phyloP scores from a whole-genome alignment of 2,888 invertebrate genomes.

The Cerceris rybyensis region DNA sequence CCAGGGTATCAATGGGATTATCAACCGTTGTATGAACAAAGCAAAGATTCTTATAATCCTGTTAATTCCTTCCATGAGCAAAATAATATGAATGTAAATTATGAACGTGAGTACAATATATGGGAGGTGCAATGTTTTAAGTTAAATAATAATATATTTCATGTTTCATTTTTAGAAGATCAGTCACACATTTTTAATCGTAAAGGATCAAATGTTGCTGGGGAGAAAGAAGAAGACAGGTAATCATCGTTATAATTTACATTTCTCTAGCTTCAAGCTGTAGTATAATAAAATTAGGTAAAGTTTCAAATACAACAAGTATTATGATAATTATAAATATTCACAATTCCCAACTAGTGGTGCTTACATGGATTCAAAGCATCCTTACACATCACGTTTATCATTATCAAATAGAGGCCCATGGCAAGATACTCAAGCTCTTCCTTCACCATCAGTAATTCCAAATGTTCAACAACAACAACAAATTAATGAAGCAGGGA shows the following conservation, averaged over 20 bases:
- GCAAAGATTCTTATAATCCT: conserved; percentile 68
- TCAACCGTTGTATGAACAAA: conserved; percentile 73
- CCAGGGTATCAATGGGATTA: conserved; percentile 76
- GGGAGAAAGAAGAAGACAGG: conserved; percentile 67
- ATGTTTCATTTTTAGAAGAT: conserved; percentile 61
- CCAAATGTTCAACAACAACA: conserved; percentile 60
- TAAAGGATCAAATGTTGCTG: conserved; percentile 72
- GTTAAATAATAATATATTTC: background rate
- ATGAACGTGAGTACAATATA: conserved; percentile 71
- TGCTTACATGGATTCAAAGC: conserved; percentile 47
- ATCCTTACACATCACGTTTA: conserved; percentile 66
- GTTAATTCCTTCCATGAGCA: conserved; percentile 66
- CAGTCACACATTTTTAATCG: conserved; percentile 76
- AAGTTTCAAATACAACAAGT: background rate
- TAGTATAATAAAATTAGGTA: background rate
- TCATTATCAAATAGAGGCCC: conserved; percentile 65
- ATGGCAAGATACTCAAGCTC: conserved; percentile 72
- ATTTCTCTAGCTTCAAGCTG: background rate
- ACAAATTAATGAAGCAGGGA: conserved; percentile 47
- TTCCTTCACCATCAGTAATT: conserved; percentile 59
- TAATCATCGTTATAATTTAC: conserved; percentile 32
- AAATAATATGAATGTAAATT: conserved; percentile 63
- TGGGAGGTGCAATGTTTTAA: background rate
- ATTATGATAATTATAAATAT: conserved; percentile 4
- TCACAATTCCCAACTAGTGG: conserved; percentile 29